Percentiles rank a stretch among this genome's conserved stretches.
phyloP scores from a whole-genome alignment of 2,113 vertebrate species.

The Sylvilagus bachmani region DNA sequence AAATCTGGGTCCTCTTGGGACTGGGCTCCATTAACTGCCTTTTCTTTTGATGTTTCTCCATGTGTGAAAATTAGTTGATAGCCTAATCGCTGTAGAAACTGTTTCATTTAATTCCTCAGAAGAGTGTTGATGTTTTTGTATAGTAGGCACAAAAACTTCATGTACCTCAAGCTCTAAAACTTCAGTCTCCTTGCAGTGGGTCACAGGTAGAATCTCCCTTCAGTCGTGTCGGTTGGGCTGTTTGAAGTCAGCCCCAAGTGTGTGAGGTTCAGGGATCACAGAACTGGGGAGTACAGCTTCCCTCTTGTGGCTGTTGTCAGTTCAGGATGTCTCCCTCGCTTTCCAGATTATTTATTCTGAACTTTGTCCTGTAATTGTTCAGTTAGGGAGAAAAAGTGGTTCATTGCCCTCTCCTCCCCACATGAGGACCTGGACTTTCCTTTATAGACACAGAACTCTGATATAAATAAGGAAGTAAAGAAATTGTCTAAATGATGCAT shows the following conservation, averaged over 20 bases:
- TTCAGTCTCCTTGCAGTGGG: neutral
- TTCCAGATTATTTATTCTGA: neutral
- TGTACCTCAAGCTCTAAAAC: neutral
- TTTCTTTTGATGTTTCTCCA: neutral
- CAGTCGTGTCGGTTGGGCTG: neutral
- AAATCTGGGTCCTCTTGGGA: neutral
- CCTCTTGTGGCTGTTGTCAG: neutral
- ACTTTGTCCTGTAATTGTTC: neutral
- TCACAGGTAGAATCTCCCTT: neutral
- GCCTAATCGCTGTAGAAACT: neutral
- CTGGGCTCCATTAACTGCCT: neutral
- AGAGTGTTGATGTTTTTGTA: neutral
- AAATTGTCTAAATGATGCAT: neutral
- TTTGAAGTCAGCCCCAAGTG: neutral
- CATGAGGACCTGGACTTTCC: neutral
- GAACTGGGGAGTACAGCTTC: neutral
- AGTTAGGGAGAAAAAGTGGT: neutral
- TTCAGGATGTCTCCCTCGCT: neutral
- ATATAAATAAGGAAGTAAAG: neutral
- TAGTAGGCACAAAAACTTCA: neutral
- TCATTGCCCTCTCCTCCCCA: neutral
- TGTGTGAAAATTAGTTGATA: neutral
- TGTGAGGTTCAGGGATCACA: neutral
- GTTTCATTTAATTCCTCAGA: neutral
- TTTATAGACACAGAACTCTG: neutral